phyloP scores from a whole-genome alignment of 2,113 vertebrate species.

The Malurus elegans region DNA sequence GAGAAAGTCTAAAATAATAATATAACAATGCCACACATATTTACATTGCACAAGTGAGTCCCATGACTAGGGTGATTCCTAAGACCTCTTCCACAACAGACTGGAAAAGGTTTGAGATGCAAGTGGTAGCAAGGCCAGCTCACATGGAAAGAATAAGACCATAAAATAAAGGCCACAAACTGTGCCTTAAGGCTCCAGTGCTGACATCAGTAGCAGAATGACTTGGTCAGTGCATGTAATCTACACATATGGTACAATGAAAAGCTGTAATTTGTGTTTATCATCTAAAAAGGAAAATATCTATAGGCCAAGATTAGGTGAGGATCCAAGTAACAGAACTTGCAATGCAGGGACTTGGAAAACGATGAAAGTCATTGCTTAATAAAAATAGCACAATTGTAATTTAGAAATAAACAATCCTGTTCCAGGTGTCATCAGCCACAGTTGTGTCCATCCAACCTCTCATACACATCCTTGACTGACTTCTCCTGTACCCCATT shows the following conservation, averaged over 20 bases:
- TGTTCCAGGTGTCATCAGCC: neutral
- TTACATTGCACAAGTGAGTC: neutral
- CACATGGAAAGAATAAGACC: neutral
- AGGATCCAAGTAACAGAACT: neutral
- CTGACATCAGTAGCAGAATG: neutral
- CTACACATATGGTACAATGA: neutral
- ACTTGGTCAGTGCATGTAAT: neutral
- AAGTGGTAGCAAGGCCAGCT: neutral
- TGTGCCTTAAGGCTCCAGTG: neutral
- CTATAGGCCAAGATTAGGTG: neutral
- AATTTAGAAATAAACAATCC: neutral
- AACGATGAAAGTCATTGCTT: neutral
- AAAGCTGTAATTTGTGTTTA: neutral
- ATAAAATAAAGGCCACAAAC: neutral
- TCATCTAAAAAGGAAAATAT: neutral
- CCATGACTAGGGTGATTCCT: neutral
- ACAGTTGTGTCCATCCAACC: neutral
- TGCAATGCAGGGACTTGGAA: neutral
- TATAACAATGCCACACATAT: neutral
- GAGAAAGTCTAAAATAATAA: neutral
- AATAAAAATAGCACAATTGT: neutral
- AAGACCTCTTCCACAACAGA: neutral
- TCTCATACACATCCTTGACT: neutral
- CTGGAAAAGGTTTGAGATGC: neutral
- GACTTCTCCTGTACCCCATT: neutral